Evolutionary conservation across 1,140 invertebrate species (phyloP), one percentile per base, ranked within the genome.

Genomic region (Drosophila melanica): DNA sequence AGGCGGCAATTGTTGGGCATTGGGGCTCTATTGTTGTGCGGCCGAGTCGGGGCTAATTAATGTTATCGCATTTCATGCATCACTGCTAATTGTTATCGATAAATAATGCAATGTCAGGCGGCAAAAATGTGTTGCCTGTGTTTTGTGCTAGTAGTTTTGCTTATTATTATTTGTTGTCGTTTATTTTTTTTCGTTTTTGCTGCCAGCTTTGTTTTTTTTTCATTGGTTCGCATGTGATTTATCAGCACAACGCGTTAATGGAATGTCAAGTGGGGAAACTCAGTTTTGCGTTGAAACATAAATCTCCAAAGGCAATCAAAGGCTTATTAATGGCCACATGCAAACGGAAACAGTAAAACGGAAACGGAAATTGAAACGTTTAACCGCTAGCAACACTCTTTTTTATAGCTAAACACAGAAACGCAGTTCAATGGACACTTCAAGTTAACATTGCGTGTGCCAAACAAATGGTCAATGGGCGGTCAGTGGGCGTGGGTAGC

Each of bases 1-100:
- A 64, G 44, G 44, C 51, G n/a, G 23, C 68, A 57, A 50, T 65
- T 50, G 68, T 20, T 42, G 8, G 53, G 39, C 50, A 55, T 10
- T 18, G 30, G 42, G 37, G 11, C 37, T 47, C 58, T 50, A 50
- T 71, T 81, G 77, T 69, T 66, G 76, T 30, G 39, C 30, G 50
- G 51, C 68, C 44, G 65, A 54, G 51, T 47, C 58, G 50, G 72
- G 64, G 54, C 84, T 87, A 89, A 87, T 87, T 89, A 89, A 87
- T 89, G 79, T 89, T 87, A 87, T 87, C 84, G 77, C 79, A 87
- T 89, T 87, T 89, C 77, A 89, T 89, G 84, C 84, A 87, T 89
- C 84, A 70, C 76, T 79, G 84, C 76, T 89, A 87, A 89, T 89
- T 89, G 84, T 87, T 87, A 87, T 87, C 84, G 79, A 87, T 79